Evolutionary conservation across 2,888 invertebrate species (phyloP).

Genomic region (Trachelus stipa): DNA sequence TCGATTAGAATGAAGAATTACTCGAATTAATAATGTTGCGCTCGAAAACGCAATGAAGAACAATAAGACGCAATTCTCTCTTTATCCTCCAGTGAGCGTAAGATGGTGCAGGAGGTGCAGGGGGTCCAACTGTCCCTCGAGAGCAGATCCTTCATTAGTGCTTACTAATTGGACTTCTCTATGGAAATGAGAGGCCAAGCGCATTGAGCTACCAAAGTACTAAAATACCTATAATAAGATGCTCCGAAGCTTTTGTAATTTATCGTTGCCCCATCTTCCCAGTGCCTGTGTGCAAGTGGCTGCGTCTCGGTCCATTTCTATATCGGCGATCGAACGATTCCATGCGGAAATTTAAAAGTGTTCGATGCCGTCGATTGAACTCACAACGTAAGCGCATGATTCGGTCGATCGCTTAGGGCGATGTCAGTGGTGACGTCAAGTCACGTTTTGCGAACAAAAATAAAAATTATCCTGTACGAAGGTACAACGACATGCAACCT

Average conservation of each 20-base stretch:
- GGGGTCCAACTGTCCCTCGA: conserved; percentile 37
- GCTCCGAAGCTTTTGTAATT: not conserved
- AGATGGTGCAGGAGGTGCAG: not conserved
- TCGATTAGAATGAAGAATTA: not conserved
- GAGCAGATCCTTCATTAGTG: conserved; percentile 55
- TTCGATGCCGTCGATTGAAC: not conserved
- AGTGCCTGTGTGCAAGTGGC: not conserved
- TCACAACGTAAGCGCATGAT: not conserved
- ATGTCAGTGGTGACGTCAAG: not conserved
- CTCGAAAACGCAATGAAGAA: not conserved
- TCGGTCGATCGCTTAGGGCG: not conserved
- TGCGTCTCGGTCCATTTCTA: not conserved
- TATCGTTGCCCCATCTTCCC: not conserved
- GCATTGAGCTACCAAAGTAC: not conserved
- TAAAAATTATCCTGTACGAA: conserved; percentile 27
- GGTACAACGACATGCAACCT: conserved; percentile 31
- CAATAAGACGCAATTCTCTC: not conserved
- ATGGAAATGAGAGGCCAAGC: conserved; percentile 19
- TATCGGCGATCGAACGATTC: not conserved
- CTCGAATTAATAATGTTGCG: not conserved
- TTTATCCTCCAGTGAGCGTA: not conserved
- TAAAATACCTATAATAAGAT: no score
- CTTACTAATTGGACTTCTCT: conserved; percentile 55
- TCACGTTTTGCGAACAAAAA: conserved; percentile 13
- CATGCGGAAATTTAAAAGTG: not conserved